A percentile compares a stretch with the other conserved stretches of the same genome.
phyloP scores from a whole-genome alignment of 2,888 invertebrate genomes.

The Emmelina monodactyla region DNA sequence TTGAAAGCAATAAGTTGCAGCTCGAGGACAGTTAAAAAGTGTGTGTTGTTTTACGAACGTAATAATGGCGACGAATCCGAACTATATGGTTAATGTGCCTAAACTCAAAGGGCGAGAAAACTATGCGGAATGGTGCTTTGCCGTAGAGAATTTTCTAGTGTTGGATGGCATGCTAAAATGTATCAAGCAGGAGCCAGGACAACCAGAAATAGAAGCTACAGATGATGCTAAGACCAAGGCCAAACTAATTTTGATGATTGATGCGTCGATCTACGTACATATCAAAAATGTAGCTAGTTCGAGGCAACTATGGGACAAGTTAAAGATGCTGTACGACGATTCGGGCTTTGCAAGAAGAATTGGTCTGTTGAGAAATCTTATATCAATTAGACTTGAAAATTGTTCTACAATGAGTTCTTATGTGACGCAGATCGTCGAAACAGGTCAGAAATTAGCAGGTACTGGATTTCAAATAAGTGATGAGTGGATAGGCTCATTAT shows the following conservation, averaged over 20 bases:
- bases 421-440: constrained; percentile 7
- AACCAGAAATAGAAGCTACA: neutral
- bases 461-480: constrained; percentile 1
- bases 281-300: neutral
- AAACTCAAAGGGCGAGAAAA: neutral
- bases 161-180: neutral
- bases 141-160: neutral
- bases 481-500: constrained; percentile 9
- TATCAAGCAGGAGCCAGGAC: neutral
- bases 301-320: neutral
- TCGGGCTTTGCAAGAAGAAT: constrained; percentile 6
- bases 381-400: constrained; percentile 6
- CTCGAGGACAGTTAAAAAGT: too few relatives aligned
- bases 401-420: too few relatives aligned
- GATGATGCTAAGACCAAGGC: neutral
- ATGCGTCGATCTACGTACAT: neutral
- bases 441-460: constrained; percentile 5
- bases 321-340: constrained; percentile 1
- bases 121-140: neutral
- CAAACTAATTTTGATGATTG: neutral
- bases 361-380: constrained; percentile 3
- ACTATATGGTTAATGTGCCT: too few relatives aligned
- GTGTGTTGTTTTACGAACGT: too few relatives aligned
- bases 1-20: too few relatives aligned
- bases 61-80: too few relatives aligned